A percentile compares a stretch with the other conserved stretches of the same genome.
Conservation (phyloP, 1,140 invertebrate genomes). For the Coenobita brevimanus region DNA sequence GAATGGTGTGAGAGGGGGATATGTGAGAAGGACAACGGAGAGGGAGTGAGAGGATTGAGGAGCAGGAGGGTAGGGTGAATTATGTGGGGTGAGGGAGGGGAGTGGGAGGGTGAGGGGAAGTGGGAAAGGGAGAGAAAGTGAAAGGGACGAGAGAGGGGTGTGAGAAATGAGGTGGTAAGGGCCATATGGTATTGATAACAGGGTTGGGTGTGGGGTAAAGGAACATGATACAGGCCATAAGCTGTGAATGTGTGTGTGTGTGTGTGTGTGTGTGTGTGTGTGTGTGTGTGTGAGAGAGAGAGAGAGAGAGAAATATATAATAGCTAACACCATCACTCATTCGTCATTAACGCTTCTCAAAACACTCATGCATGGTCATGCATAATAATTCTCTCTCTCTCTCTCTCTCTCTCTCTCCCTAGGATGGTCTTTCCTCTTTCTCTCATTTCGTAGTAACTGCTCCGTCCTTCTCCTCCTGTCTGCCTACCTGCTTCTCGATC, state of each 20-base stretch:
- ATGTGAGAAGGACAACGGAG: not conserved
- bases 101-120: not conserved
- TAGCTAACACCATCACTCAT: too few relatives aligned
- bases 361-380: too few relatives aligned
- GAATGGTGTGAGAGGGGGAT: not conserved
- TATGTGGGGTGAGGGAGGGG: not conserved
- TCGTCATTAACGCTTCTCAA: too few relatives aligned
- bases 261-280: not conserved
- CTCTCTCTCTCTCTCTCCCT: too few relatives aligned
- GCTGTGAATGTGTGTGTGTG: not conserved
- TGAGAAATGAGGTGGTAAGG: not conserved
- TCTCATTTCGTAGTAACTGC: too few relatives aligned
- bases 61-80: not conserved
- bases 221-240: not conserved
- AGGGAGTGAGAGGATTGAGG: not conserved
- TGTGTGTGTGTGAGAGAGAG: too few relatives aligned
- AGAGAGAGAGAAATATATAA: too few relatives aligned
- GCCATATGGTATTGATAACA: too few relatives aligned
- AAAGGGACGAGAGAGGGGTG: not conserved
- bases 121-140: not conserved
- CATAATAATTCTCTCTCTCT: too few relatives aligned
- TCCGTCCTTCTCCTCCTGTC: too few relatives aligned
- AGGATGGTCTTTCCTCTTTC: too few relatives aligned
- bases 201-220: not conserved
- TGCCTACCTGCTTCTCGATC: too few relatives aligned